Evolutionary conservation across 2,113 vertebrate species (phyloP), one percentile per base, ranked within the genome.

Genomic region (Argyrosomus japonicus): DNA sequence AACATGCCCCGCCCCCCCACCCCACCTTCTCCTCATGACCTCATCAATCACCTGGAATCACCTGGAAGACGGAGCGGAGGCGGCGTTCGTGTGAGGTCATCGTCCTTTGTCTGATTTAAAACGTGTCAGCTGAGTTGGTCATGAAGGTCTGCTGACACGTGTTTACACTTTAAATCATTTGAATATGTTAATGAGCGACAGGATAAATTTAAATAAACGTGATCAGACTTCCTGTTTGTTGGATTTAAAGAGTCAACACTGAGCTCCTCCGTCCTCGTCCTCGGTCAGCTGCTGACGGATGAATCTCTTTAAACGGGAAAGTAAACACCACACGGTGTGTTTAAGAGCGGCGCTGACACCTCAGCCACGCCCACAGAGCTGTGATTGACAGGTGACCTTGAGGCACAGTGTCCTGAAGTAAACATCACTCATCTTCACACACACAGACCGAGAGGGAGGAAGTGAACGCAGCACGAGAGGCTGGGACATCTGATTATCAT

Each of bases 231-330:
- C 48, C 18, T 18, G 15, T 8, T 40, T 40, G 36, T 56, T 4
- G 5, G 80, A 74, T 77, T 75, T 63, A 62, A 10, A 63, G 74
- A 76, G 70, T 82, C 76, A 70, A 85, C 83, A 83, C 4, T 68
- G 83, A 17, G 76, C 76, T 54, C 15, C 47, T 6, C 14, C 32
- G 79, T 54, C 15, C 27, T 6, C 27, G 54, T 54, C 14, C 51
- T 40, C 32, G 3, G 69, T 17, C 10, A 50, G 73, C 56, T 48
- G 68, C 78, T 89, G 83, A 93, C 63, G 69, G 82, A 91, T 61
- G 43, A 10, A 17, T 61, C 50, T 67, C 75, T 85, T 80, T 71
- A 63, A 64, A 36, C n/a, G 56, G 61, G 32, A 86, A 89, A 67
- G 81, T 80, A 72, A 90, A 81, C 83, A 81, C 47, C 32, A 21